Percentiles rank a stretch among this genome's conserved stretches.
These are phyloP conservation scores for Denticeps clupeoides DNA, from an alignment of 2,797 vertebrate species.

Conservation along the genomic window DNA sequence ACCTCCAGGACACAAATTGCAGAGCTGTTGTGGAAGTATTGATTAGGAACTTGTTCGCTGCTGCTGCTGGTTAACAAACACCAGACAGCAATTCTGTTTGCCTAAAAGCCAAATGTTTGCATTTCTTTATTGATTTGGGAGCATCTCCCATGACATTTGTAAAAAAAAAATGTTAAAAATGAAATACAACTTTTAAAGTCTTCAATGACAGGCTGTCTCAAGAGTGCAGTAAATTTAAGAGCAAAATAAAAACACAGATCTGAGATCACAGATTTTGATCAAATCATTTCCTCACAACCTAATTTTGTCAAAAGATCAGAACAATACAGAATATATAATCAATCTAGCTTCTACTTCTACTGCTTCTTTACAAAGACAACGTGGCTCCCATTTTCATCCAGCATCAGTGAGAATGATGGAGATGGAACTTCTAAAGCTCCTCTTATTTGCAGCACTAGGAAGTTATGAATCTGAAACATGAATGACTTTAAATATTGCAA, in stretches of 20 bases:
- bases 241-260: constrained; percentile 6
- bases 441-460: no score
- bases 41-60: constrained; percentile 18
- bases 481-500: no score
- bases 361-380: no score
- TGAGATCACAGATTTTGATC: constrained; percentile 38
- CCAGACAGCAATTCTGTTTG: constrained; percentile 22
- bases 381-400: no score
- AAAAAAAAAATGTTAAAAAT: no score
- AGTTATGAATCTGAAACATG: no score
- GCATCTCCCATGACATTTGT: constrained; percentile 11
- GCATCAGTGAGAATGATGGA: no score
- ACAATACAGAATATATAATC: no score
- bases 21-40: constrained; percentile 18
- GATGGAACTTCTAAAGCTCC: no score
- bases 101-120: constrained; percentile 19
- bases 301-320: constrained; percentile 62
- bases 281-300: constrained; percentile 51
- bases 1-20: constrained; percentile 13
- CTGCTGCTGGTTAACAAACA: constrained; percentile 17
- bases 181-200: not conserved
- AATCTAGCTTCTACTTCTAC: no score
- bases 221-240: no score
- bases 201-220: not conserved
- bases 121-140: constrained; percentile 28